Evolutionary conservation across 2,888 invertebrate genomes (phyloP), one percentile per base, ranked within the genome.

Genomic region (Allophyes oxyacanthae): DNA sequence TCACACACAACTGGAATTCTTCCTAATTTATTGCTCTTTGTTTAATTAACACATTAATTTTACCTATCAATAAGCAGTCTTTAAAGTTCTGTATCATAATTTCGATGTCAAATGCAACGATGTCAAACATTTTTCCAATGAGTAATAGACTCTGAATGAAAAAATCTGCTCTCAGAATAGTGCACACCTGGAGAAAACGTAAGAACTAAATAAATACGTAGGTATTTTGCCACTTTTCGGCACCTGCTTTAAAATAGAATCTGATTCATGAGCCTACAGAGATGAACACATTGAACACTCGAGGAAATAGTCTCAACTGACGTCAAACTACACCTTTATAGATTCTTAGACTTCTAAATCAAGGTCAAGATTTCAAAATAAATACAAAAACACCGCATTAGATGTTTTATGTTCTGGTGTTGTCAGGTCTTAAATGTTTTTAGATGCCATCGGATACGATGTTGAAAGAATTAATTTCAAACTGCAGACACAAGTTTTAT

Each of bases 251-350:
- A 85, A 84, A 90, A 87, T 90, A 92, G 85, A 75, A 69, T 83
- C 89, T 91, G 92, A 93, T 89, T 93, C 93, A 93, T 79, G 76
- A 71, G 74, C 75, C 78, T 74, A 78, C 72, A 71, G 71, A 70
- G 77, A 78, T 20, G 20, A 20, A 78, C 78, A 82, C 74, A n/a
- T 25, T 69, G 74, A 77, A 78, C 78, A 82, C 74, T 78, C 82
- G 81, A 85, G 74, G 78, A 88, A 91, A 92, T 90, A 90, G 87
- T 83, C 38, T 73, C 6, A 68, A 57, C 74, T 90, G 89, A 90
- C 91, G 91, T 91, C 90, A 90, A 87, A 85, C 81, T 81, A 83
- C 72, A 81, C 73, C 75, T 72, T 82, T 82, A 83, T 81, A 82
- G 83, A 83, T 85, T 87, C 77, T 74, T 73, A 77, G 79, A 74